phyloP scores from a whole-genome alignment of 2,888 invertebrate species.

The Phoenoteleia sp. region DNA sequence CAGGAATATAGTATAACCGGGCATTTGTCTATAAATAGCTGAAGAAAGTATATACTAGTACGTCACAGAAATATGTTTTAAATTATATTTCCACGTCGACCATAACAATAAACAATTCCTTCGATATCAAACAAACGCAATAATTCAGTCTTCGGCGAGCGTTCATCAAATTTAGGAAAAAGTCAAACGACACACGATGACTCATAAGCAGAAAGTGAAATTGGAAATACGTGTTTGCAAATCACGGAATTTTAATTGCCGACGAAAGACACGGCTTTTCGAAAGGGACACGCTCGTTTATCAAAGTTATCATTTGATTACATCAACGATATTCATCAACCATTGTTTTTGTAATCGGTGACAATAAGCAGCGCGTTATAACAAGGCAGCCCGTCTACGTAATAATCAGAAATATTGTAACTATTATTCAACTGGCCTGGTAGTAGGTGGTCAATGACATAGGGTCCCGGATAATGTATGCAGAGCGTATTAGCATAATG shows the following conservation, averaged over 20 bases:
- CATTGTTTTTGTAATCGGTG: conserved; percentile 41
- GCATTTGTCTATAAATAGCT: conserved; percentile 80
- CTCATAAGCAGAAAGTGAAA: not conserved
- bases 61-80: too few relatives aligned
- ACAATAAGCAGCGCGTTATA: conserved; percentile 40
- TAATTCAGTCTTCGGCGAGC: conserved; percentile 1
- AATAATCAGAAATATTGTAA: conserved; percentile 69
- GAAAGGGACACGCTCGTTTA: not conserved
- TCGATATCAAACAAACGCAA: too few relatives aligned
- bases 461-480: conserved; percentile 80
- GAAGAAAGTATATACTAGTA: conserved; percentile 80
- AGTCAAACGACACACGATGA: not conserved
- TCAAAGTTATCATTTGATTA: conserved; percentile 41
- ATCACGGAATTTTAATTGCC: conserved; percentile 18
- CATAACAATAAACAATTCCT: too few relatives aligned
- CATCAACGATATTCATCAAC: conserved; percentile 32
- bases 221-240: not conserved
- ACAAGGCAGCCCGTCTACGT: conserved; percentile 44
- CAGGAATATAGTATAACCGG: conserved; percentile 70
- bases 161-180: not conserved
- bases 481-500: conserved; percentile 82
- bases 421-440: conserved; percentile 77
- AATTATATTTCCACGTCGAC: too few relatives aligned
- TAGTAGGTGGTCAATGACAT: conserved; percentile 85
- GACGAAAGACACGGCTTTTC: not conserved